These are phyloP conservation scores for Riptortus pedestris DNA, from an alignment of 1,140 invertebrate species.

Conservation along the genomic window DNA sequence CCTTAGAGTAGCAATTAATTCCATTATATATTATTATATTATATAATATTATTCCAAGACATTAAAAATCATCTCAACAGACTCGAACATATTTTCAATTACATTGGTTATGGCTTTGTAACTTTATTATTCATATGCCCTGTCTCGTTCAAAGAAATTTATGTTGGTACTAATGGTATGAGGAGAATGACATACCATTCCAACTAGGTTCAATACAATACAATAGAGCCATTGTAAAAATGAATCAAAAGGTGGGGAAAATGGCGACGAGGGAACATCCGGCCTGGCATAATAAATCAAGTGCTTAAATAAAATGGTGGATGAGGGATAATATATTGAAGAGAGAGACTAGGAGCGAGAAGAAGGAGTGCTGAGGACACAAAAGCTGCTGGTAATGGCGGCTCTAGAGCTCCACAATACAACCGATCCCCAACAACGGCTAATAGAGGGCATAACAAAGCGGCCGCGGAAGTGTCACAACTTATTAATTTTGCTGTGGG, in stretches of 20 bases:
- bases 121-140: too few species aligned
- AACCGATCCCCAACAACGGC: neutral
- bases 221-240: too few species aligned
- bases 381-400: neutral
- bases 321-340: neutral
- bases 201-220: too few species aligned
- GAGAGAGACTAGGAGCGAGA: neutral
- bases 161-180: too few species aligned
- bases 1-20: too few species aligned
- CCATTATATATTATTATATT: too few species aligned
- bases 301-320: neutral
- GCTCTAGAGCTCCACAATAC: neutral
- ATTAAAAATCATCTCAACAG: too few species aligned
- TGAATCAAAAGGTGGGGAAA: neutral
- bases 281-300: neutral
- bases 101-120: too few species aligned
- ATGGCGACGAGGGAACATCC: neutral
- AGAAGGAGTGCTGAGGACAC: neutral
- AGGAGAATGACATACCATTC: too few species aligned
- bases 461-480: neutral
- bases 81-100: too few species aligned
- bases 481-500: neutral
- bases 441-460: neutral
- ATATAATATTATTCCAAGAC: too few species aligned
- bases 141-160: too few species aligned